A percentile compares a stretch with the other conserved stretches of the same genome.
Conservation (phyloP, 2,797 vertebrate genomes). For the Amniataba percoides region DNA sequence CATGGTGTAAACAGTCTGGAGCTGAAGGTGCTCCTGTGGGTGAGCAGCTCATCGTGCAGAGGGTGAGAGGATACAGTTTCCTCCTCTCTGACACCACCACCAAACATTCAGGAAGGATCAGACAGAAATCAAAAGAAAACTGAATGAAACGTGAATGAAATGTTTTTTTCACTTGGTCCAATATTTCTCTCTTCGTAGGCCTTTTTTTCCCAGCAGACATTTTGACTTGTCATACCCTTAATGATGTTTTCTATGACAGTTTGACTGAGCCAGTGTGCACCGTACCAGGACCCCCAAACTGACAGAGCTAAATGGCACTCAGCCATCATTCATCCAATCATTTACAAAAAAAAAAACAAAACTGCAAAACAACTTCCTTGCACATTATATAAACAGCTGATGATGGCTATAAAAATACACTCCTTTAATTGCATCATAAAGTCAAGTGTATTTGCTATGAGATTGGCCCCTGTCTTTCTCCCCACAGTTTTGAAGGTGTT, state of each 20-base stretch:
- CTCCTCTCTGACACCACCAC: no score
- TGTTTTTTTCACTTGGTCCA: background rate
- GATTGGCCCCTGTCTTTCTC: background rate
- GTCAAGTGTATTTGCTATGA: background rate
- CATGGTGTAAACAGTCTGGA: no score
- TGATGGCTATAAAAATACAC: background rate
- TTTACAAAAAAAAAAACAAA: background rate
- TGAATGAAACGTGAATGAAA: no score
- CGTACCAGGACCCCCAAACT: background rate
- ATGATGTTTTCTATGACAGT: background rate
- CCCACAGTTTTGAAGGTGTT: constrained; percentile 21
- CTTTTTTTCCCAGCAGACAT: background rate
- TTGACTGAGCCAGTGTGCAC: background rate
- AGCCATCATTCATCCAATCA: background rate
- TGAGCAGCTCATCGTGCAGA: no score
- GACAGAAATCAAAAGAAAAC: no score
- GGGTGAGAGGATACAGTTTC: no score
- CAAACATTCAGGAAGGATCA: no score
- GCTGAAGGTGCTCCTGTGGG: no score
- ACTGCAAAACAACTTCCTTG: background rate
- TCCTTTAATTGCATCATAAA: background rate
- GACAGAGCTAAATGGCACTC: background rate
- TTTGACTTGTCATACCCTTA: background rate
- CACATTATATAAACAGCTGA: background rate
- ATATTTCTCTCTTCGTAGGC: background rate